These are phyloP conservation scores for Leptinotarsa undecemlineata DNA, from an alignment of 1,140 invertebrate genomes.

Conservation along the genomic window DNA sequence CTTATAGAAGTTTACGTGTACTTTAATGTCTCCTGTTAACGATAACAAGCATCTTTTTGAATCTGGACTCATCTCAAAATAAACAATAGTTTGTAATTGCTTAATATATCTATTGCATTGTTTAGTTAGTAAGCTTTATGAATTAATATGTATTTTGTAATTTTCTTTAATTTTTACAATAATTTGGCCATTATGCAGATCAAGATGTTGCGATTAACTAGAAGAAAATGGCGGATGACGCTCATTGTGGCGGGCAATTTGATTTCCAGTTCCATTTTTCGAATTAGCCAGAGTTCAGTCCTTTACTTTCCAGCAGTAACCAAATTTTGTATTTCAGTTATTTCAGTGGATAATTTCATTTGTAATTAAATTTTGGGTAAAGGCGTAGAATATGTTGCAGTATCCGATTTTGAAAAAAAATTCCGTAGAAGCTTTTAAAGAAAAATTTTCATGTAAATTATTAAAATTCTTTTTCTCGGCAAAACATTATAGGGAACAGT, in stretches of 20 bases:
- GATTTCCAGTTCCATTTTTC: conserved; percentile 30
- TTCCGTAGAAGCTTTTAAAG: no score
- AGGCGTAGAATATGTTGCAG: no score
- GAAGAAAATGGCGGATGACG: conserved; percentile 53
- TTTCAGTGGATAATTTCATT: conserved; percentile 31
- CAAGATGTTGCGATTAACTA: conserved; percentile 23
- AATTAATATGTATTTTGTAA: conserved; percentile 23
- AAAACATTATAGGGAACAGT: no score
- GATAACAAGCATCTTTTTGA: conserved; percentile 25
- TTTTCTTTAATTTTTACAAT: conserved; percentile 23
- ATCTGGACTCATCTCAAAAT: conserved; percentile 44
- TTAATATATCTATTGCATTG: conserved; percentile 21
- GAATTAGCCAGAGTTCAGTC: neutral
- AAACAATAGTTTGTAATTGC: conserved; percentile 20
- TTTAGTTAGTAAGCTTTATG: conserved; percentile 31
- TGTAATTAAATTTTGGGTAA: neutral
- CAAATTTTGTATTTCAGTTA: conserved; percentile 30
- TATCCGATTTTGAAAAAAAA: no score
- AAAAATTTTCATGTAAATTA: no score
- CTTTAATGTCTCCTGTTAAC: neutral
- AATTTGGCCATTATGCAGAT: conserved; percentile 23
- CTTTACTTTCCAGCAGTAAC: conserved; percentile 33
- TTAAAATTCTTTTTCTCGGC: no score
- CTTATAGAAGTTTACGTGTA: neutral
- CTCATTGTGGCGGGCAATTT: conserved; percentile 42